Percentiles rank a stretch among this genome's conserved stretches.
Conservation (phyloP, 2,888 invertebrate genomes). For the Synergus itoensis region DNA sequence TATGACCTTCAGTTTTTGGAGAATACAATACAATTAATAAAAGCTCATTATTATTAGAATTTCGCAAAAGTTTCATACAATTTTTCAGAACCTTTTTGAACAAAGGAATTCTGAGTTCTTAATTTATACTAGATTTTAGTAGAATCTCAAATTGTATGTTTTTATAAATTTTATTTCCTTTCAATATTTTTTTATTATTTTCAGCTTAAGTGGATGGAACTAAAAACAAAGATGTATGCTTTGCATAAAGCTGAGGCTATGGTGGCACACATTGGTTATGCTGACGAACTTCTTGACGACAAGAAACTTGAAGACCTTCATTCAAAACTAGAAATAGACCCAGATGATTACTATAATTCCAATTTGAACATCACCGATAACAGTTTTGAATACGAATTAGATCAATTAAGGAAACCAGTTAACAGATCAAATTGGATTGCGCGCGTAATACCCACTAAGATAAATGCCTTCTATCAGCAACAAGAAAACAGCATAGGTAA, state of each 20-base stretch:
- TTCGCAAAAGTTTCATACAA: no score
- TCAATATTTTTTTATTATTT: background rate
- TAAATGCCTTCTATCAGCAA: slow-evolving; percentile 75
- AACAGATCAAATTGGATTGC: slow-evolving; percentile 78
- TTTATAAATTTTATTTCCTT: no score
- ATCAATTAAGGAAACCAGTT: slow-evolving; percentile 76
- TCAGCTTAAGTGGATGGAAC: slow-evolving; percentile 94
- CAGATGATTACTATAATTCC: slow-evolving; percentile 74
- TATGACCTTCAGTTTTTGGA: background rate
- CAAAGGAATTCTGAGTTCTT: no score
- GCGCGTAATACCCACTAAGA: slow-evolving; percentile 76
- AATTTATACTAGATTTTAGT: no score
- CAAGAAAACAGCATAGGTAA: slow-evolving; percentile 55
- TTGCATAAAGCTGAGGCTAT: slow-evolving; percentile 88
- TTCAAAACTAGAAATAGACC: slow-evolving; percentile 74
- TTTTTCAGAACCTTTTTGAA: no score
- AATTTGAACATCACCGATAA: no score
- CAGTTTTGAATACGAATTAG: no score
- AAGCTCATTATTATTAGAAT: no score
- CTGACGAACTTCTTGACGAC: slow-evolving; percentile 89
- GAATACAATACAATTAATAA: no score
- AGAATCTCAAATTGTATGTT: no score
- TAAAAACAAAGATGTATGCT: slow-evolving; percentile 85
- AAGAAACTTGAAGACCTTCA: slow-evolving; percentile 88
- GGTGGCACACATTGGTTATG: slow-evolving; percentile 93